These are phyloP conservation scores for Sinopyrophorus schimmeli DNA, from an alignment of 2,888 invertebrate species.

Conservation along the genomic window DNA sequence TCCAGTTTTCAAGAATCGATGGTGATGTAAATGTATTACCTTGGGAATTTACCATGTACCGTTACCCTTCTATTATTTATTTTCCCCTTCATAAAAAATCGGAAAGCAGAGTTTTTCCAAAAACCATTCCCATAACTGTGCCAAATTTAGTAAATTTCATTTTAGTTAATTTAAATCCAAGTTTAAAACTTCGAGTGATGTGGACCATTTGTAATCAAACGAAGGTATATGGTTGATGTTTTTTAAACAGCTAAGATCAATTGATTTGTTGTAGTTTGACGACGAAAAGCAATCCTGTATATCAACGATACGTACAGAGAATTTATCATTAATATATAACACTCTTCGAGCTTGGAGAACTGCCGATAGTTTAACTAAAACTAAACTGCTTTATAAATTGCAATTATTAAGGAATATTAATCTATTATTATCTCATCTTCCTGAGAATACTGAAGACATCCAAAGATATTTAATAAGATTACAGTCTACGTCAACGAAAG, in stretches of 20 bases:
- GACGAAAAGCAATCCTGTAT: conserved; percentile 57
- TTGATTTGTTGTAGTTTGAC: conserved; percentile 45
- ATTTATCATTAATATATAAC: conserved; percentile 57
- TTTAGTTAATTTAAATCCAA: conserved; percentile 67
- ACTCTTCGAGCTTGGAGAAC: conserved; percentile 61
- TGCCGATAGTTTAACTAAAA: conserved; percentile 42
- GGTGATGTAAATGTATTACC: conserved; percentile 83
- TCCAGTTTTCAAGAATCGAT: conserved; percentile 73
- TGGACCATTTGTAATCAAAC: conserved; percentile 59
- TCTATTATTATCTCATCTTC: conserved; percentile 47
- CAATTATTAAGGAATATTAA: conserved; percentile 49
- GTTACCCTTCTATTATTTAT: conserved; percentile 78
- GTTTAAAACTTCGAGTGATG: conserved; percentile 59
- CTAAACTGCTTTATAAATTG: conserved; percentile 45
- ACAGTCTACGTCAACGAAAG: conserved; percentile 12
- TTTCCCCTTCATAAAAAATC: conserved; percentile 71
- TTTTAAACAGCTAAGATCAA: too few relatives aligned
- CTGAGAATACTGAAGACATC: conserved; percentile 32
- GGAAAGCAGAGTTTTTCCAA: conserved; percentile 73
- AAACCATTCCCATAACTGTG: conserved; percentile 63
- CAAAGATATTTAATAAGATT: conserved; percentile 26
- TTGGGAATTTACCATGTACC: conserved; percentile 81
- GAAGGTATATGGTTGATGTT: conserved; percentile 49
- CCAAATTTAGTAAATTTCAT: conserved; percentile 72
- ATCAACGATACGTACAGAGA: conserved; percentile 58